phyloP scores from a whole-genome alignment of 2,113 vertebrate species.

The Acinonyx jubatus region DNA sequence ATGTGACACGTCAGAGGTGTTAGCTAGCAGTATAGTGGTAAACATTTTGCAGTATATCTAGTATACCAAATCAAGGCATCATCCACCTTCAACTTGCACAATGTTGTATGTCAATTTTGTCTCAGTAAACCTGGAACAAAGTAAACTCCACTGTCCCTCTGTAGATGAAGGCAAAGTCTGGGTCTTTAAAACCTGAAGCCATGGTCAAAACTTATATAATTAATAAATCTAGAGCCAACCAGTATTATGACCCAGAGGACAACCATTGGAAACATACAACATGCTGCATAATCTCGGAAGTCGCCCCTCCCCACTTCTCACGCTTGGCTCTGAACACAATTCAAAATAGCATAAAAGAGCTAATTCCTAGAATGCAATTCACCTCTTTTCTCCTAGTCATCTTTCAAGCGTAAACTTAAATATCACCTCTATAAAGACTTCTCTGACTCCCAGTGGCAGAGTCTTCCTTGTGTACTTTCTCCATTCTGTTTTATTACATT shows the following conservation, averaged over 20 bases:
- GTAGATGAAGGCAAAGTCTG: not conserved
- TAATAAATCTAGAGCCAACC: slow-evolving; percentile 13
- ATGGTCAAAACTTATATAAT: not conserved
- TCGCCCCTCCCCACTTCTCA: not conserved
- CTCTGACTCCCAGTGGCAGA: not conserved
- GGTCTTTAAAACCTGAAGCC: slow-evolving; percentile 10
- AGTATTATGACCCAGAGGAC: not conserved
- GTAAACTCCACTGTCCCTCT: not conserved
- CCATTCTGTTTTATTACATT: not conserved
- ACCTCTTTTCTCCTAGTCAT: not conserved
- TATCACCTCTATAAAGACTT: not conserved
- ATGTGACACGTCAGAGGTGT: not conserved
- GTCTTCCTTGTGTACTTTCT: not conserved
- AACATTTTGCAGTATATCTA: not conserved
- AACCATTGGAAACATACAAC: not conserved
- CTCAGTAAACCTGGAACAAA: not conserved
- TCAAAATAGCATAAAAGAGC: not conserved
- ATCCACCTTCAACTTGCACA: not conserved
- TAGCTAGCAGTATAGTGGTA: not conserved
- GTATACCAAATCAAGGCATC: not conserved
- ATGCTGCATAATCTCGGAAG: not conserved
- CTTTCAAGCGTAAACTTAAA: slow-evolving; percentile 28
- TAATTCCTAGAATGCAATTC: not conserved
- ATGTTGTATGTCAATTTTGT: not conserved
- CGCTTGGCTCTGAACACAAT: not conserved